phyloP scores from a whole-genome alignment of 1,140 invertebrate species.

The Spodoptera litura region DNA sequence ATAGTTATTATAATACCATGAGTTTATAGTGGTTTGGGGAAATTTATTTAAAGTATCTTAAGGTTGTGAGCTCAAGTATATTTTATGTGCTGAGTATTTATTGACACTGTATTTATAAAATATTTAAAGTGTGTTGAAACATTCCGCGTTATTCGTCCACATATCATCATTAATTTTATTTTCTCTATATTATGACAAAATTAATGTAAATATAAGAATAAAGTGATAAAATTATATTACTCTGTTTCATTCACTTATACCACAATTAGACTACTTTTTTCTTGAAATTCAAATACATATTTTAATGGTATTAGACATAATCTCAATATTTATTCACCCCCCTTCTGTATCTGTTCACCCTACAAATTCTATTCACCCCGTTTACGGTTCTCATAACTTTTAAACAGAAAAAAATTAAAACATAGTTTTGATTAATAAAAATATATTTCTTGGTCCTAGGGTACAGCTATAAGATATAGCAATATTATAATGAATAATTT shows the following conservation, averaged over 20 bases:
- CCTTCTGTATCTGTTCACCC: no score
- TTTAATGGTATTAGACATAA: no score
- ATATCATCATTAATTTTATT: constrained; percentile 53
- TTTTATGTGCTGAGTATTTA: constrained; percentile 11
- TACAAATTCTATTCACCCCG: no score
- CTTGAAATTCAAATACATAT: no score
- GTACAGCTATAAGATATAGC: no score
- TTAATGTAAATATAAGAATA: constrained; percentile 63
- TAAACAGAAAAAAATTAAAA: no score
- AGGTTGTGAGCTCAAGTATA: constrained; percentile 42
- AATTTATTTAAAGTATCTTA: constrained; percentile 28
- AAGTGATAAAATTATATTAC: constrained; percentile 18
- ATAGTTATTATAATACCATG: constrained; percentile 45
- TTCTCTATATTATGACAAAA: constrained; percentile 30
- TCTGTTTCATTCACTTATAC: not conserved
- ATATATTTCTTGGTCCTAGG: no score
- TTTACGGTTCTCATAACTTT: no score
- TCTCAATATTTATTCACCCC: no score
- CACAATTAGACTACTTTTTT: no score
- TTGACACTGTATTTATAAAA: constrained; percentile 9
- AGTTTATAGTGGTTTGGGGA: constrained; percentile 36
- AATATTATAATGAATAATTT: no score
- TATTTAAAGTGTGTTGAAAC: constrained; percentile 36
- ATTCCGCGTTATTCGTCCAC: constrained; percentile 48
- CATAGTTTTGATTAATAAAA: no score